A percentile compares a stretch with the other conserved stretches of the same genome.
phyloP scores from a whole-genome alignment of 2,113 vertebrate genomes.

The Heloderma charlesbogerti region DNA sequence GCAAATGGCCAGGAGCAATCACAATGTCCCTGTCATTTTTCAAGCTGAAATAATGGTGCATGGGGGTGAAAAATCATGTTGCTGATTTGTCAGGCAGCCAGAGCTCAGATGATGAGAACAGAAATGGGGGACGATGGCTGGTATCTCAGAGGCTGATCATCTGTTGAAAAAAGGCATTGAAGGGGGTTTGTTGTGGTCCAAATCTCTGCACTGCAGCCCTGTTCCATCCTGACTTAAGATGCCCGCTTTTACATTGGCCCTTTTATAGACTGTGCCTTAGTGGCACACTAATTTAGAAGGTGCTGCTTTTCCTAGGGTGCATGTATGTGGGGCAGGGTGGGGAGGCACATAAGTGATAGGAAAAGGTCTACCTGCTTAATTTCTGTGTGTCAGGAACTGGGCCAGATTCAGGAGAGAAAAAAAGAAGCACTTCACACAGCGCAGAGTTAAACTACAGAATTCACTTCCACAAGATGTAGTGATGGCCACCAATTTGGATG shows the following conservation, averaged over 20 bases:
- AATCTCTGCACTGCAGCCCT: neutral
- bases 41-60: neutral
- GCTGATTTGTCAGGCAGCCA: neutral
- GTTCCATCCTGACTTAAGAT: neutral
- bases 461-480: too few relatives aligned
- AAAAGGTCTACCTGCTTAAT: neutral
- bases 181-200: neutral
- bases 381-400: too few relatives aligned
- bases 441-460: too few relatives aligned
- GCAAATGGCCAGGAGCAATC: conserved; percentile 11
- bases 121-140: neutral
- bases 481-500: too few relatives aligned
- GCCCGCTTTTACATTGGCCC: too few relatives aligned
- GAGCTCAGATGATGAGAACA: neutral
- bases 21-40: neutral
- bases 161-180: neutral
- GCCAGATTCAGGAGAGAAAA: too few relatives aligned
- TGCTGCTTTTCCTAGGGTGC: too few relatives aligned
- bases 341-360: too few relatives aligned
- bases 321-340: too few relatives aligned
- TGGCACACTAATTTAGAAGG: too few relatives aligned
- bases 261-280: too few relatives aligned
- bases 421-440: too few relatives aligned
- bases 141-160: fast-evolving
- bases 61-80: neutral